A percentile compares a stretch with the other conserved stretches of the same genome.
Conservation (phyloP, 2,797 vertebrate species). For the Threskiornis aethiopicus region DNA sequence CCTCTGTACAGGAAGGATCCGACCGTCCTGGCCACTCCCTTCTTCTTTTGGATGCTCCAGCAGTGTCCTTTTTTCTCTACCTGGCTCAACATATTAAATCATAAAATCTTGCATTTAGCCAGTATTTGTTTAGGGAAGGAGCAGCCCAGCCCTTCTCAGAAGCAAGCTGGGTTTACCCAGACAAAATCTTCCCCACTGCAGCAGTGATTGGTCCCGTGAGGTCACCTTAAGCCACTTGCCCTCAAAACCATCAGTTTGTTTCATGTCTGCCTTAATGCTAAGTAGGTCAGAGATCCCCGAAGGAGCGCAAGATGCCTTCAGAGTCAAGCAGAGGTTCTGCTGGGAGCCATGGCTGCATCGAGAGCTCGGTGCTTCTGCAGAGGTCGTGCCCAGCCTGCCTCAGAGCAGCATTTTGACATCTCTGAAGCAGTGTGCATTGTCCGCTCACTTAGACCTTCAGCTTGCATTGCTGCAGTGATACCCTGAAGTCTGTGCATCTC, state of each 20-base stretch:
- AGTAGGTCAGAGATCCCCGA: neutral
- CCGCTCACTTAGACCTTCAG: neutral
- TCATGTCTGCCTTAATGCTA: neutral
- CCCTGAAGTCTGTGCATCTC: neutral
- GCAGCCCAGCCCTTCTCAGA: neutral
- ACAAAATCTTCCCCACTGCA: neutral
- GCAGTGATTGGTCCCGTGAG: neutral
- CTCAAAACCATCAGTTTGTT: neutral
- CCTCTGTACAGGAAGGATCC: neutral
- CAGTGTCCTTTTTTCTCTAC: neutral
- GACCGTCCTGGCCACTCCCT: neutral
- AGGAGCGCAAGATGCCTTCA: neutral
- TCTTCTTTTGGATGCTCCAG: neutral
- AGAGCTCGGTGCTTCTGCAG: rapidly evolving
- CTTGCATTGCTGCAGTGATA: neutral
- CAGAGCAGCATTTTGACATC: neutral
- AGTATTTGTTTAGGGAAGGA: neutral
- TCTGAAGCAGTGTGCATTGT: neutral
- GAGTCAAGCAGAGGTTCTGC: neutral
- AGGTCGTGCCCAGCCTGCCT: neutral
- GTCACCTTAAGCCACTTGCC: neutral
- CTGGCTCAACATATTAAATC: neutral
- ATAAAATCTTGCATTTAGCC: neutral
- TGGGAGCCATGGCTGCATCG: neutral
- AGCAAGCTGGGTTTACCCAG: neutral